phyloP scores from a whole-genome alignment of 2,888 invertebrate genomes.

The Melipona beecheii region DNA sequence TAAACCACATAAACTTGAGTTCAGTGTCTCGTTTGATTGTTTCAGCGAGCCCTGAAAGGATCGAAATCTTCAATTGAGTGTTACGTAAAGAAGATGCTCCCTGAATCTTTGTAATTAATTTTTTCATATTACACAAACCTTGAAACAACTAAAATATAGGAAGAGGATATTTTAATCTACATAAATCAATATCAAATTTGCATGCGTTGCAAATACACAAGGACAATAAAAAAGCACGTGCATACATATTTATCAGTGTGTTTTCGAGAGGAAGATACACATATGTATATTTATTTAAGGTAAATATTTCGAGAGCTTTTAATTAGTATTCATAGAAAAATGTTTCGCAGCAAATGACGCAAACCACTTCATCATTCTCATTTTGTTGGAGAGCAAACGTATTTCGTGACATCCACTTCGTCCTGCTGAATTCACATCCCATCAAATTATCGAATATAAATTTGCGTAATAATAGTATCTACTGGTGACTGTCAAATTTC shows the following conservation, averaged over 20 bases:
- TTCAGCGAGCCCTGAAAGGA: too few species aligned
- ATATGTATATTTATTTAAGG: background rate
- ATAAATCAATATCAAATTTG: background rate
- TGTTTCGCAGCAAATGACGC: background rate
- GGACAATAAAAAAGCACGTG: background rate
- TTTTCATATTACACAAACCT: background rate
- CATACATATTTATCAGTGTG: background rate
- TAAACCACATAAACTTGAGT: too few species aligned
- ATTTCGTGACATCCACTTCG: background rate
- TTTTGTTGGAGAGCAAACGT: background rate
- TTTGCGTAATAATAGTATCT: background rate
- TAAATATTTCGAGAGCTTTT: background rate
- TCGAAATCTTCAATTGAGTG: background rate
- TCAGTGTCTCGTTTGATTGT: too few species aligned
- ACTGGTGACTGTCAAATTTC: background rate
- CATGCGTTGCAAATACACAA: background rate
- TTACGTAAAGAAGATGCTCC: background rate
- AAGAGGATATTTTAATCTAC: background rate
- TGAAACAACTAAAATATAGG: background rate
- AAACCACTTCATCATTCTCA: background rate
- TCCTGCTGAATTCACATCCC: background rate
- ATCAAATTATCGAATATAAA: slow-evolving; percentile 1
- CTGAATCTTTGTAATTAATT: background rate
- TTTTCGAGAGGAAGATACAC: background rate
- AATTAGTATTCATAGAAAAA: background rate